Evolutionary conservation across 2,113 vertebrate species (phyloP).

Genomic region (Argyrosomus japonicus): DNA sequence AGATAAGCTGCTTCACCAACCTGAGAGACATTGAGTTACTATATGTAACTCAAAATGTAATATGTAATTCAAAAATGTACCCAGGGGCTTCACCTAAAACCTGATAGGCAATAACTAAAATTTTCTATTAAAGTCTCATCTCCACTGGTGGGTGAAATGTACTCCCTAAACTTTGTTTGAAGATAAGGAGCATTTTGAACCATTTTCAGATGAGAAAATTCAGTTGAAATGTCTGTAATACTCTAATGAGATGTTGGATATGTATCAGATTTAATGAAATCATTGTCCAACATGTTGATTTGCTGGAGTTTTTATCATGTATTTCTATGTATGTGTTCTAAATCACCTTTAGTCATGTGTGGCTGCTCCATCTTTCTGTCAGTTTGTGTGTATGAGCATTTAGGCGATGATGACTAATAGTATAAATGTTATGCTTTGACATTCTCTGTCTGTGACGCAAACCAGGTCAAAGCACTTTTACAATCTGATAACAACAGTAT

Average conservation of each 20-base stretch:
- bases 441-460: slow-evolving; percentile 59
- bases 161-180: not conserved
- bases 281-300: too few species aligned
- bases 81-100: not conserved
- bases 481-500: slow-evolving; percentile 60
- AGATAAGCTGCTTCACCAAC: not conserved
- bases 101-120: not conserved
- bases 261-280: too few species aligned
- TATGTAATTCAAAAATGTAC: not conserved
- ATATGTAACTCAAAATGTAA: too few species aligned
- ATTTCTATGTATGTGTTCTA: not conserved
- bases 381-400: not conserved
- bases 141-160: not conserved
- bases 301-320: not conserved
- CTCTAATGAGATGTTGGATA: not conserved
- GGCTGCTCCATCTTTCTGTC: not conserved
- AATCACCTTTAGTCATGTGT: not conserved
- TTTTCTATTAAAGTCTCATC: not conserved
- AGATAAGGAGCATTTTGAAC: not conserved
- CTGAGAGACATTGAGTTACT: not conserved
- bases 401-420: not conserved
- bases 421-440: slow-evolving; percentile 46
- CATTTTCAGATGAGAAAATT: not conserved
- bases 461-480: slow-evolving; percentile 22
- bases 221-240: not conserved